Base-by-base conservation (phyloP, 1,140 invertebrate genomes). In the Melanaphis sacchari region DNA sequence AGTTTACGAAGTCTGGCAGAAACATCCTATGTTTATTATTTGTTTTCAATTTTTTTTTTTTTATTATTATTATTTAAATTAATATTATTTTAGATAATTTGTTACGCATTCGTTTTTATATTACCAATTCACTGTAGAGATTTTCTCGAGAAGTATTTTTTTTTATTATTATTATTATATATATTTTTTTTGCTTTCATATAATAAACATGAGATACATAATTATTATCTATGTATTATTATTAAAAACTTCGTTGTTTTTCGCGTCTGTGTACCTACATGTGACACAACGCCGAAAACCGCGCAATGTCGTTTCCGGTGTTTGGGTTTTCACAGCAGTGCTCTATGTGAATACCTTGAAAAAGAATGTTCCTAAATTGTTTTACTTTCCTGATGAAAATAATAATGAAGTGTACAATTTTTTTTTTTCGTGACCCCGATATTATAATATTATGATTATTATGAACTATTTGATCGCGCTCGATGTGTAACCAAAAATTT, bases 281-380 rank as follows among this genome's bases (percentile, higher is more conserved):
- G 26, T 49, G 26, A 18, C 31, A n/a, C 31, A 15, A 76, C 59
- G 31, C 15, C 59, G 59, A 76, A 76, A 18, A 76, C n/a, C n/a
- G 59, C 59, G 15, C 59, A 76, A n/a, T n/a, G 59, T n/a, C n/a
- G 59, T 76, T 76, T 76, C 59, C 59, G 59, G 59, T 76, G 59
- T 76, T 76, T 76, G 59, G 59, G 59, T 76, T 76, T 76, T 76
- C 59, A 76, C 59, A n/a, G 59, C 59, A 36, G 59, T 76, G 59
- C 59, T 76, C 59, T 76, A 31, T 76, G 59, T 76, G 59, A 76
- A 76, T 76, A 82, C 76, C 36, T 82, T 21, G 36, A 91, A 91
- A 91, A 82, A 91, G 81, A 82, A 91, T 91, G 90, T 91, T 91
- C 90, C 90, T 91, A 91, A 91, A 91, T 84, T 92, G 76, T 91